Base-by-base conservation (phyloP, 1,140 invertebrate genomes). In the Euwallacea similis region DNA sequence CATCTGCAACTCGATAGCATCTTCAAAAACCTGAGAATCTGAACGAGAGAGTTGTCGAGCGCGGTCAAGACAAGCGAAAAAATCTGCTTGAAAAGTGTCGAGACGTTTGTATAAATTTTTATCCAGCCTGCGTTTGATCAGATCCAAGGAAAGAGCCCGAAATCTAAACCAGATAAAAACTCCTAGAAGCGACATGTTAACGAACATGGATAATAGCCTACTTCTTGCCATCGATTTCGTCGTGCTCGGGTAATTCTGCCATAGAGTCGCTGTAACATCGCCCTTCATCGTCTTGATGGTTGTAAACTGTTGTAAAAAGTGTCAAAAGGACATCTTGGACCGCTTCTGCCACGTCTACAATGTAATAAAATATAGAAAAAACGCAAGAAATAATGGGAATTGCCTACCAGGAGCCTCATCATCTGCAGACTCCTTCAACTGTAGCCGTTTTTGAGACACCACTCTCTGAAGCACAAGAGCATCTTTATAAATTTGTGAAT, bases 401-500 rank as follows among this genome's bases (percentile, higher is more conserved):
- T 2, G 11, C 13, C 58, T 59, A 67, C 65, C 66, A 13, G 69
- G 69, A 2, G 71, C 54, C 43, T 67, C 87, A 41, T 90, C 89
- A 79, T 96, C 93, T 41, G 94, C 92, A 72, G 93, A 90, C 73
- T 95, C 93, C 67, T 93, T 91, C 15, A 98, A 81, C 79, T 94
- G 89, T 71, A 94, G 84, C 80, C 98, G 98, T 43, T 95, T 95
- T 85, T 98, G 95, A 54, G 98, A 82, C 66, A 94, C 93, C 42
- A 98, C 86, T 76, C 94, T 85, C 84, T 98, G 96, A 71, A 99
- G 82, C 43, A 95, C 92, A 62, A 99, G 84, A 0, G 97, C 96
- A 84, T 99, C 97, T 84, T 98, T 98, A 81, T 99, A 99, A 76
- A 99, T 98, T 80, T 97, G 93, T 0, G 97, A 98, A 82, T 98